Base-by-base conservation (phyloP, 2,113 vertebrate genomes). In the Potamarius usumacintae region DNA sequence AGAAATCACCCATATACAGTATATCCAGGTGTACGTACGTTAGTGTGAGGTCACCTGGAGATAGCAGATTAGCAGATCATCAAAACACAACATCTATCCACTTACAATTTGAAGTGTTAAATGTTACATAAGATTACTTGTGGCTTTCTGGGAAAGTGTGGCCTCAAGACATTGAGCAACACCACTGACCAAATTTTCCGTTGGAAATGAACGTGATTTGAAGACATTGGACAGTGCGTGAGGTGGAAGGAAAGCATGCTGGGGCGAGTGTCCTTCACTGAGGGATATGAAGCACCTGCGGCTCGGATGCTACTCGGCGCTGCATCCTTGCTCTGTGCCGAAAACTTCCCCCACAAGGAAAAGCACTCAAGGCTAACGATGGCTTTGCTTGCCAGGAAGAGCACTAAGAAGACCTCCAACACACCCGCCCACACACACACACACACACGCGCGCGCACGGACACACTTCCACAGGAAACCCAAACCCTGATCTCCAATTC, bases 271-370 rank as follows among this genome's bases (percentile, higher is more conserved):
- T 91, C 88, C 89, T 93, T 92, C 88, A 85, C 42, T 57, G 6
- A 65, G 80, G 85, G 86, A 91, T 55, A 72, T 78, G 88, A 91
- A 91, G 89, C 91, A 94, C 93, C 93, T 92, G 93, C 85, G 85
- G 89, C 90, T 88, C 88, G 90, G 92, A 91, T 88, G 91, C 87
- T 92, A 88, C 2, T 55, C 67, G 14, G 25, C 30, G 34, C 57
- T 18, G 14, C 30, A 88, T 65, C 90, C 92, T 93, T 91, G 89
- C 74, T 72, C 90, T 83, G 15, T 22, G 72, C 79, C 91, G 90
- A 91, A 93, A 88, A 89, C 76, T 48, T 92, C 89, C 92, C 88
- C 92, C 88, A 89, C 62, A 85, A 84, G 80, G 71, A 85, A 83
- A 91, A 84, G 78, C 27, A 57, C 83, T 91, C 90, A 94, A 94